These are phyloP conservation scores for Dascillus cervinus DNA, from an alignment of 2,888 invertebrate genomes.

Conservation along the genomic window DNA sequence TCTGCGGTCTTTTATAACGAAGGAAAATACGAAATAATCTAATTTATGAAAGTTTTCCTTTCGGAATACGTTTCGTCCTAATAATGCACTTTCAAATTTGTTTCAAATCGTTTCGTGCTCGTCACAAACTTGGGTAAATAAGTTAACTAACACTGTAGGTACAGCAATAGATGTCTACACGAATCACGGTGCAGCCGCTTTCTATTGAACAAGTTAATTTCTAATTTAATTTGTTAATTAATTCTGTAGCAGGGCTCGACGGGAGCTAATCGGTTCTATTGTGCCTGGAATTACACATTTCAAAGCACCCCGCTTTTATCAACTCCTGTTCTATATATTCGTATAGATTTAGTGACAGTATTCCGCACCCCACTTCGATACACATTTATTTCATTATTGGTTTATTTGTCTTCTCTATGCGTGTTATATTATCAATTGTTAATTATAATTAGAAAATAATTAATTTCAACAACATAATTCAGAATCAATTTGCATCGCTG, in stretches of 20 bases:
- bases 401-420: no score
- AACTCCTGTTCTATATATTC: slow-evolving; percentile 25
- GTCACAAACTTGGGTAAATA: not conserved
- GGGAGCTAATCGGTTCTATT: slow-evolving; percentile 43
- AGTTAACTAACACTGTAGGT: slow-evolving; percentile 3
- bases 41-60: slow-evolving; percentile 29
- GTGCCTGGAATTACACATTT: slow-evolving; percentile 40
- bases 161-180: slow-evolving; percentile 14
- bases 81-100: not conserved
- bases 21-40: slow-evolving; percentile 31
- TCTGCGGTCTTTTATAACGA: slow-evolving; percentile 18
- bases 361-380: slow-evolving; percentile 30
- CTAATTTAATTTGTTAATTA: slow-evolving; percentile 49
- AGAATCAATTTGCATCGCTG: no score
- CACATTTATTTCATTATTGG: slow-evolving; percentile 34
- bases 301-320: slow-evolving; percentile 25
- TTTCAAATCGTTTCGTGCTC: not conserved
- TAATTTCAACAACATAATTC: no score
- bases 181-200: slow-evolving; percentile 19
- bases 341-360: slow-evolving; percentile 26
- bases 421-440: no score
- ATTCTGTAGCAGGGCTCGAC: slow-evolving; percentile 40
- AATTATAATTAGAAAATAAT: no score
- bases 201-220: slow-evolving; percentile 46
- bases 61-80: slow-evolving; percentile 10